Evolutionary conservation across 2,797 vertebrate genomes (phyloP).

Genomic region (Okamejei kenojei): DNA sequence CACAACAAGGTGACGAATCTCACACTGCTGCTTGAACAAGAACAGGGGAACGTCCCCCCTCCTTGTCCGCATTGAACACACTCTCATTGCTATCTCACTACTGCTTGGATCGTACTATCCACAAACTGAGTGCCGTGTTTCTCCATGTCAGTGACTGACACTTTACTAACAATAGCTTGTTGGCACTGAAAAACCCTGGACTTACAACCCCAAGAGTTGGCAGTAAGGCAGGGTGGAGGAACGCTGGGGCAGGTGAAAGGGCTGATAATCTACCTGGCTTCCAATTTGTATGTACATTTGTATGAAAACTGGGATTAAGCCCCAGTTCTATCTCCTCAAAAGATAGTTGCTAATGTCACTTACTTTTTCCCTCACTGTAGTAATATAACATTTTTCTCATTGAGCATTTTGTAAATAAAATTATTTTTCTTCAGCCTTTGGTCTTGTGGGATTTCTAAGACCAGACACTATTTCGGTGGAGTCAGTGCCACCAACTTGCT

Average conservation of each 20-base stretch:
- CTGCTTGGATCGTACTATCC: neutral
- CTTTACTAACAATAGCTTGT: neutral
- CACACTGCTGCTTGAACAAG: neutral
- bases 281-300: no score
- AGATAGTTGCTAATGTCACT: neutral
- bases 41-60: neutral
- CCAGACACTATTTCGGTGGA: neutral
- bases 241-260: no score
- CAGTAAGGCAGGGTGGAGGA: no score
- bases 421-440: neutral
- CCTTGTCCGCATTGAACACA: neutral
- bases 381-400: neutral
- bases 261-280: no score
- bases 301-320: neutral
- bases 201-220: neutral
- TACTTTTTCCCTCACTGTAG: neutral
- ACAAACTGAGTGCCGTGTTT: neutral
- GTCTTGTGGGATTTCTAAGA: neutral
- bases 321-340: neutral
- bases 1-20: neutral
- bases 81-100: neutral
- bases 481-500: no score
- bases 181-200: neutral
- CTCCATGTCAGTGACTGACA: neutral
- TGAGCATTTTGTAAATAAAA: conserved; percentile 10